A percentile compares a stretch with the other conserved stretches of the same genome.
phyloP scores from a whole-genome alignment of 2,888 invertebrate species.

The Sturmia bella region DNA sequence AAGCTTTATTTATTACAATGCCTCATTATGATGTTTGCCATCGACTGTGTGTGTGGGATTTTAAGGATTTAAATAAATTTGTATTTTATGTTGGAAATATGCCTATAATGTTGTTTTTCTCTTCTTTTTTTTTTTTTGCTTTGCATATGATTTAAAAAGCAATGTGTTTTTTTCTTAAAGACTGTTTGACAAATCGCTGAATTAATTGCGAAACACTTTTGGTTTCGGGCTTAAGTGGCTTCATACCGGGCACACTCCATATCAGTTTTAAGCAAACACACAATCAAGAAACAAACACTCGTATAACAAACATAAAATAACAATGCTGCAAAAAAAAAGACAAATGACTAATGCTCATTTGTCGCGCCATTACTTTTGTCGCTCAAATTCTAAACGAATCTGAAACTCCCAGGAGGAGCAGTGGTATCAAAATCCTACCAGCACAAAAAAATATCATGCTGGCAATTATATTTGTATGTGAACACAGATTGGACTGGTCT shows the following conservation, averaged over 20 bases:
- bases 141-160: conserved; percentile 23
- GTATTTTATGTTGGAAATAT: conserved; percentile 43
- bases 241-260: conserved; percentile 59
- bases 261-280: conserved; percentile 24
- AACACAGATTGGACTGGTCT: too few relatives aligned
- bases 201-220: conserved; percentile 73
- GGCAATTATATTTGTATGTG: too few relatives aligned
- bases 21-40: conserved; percentile 45
- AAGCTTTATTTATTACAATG: conserved; percentile 61
- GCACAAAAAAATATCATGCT: too few relatives aligned
- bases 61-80: conserved; percentile 63
- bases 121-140: too few relatives aligned
- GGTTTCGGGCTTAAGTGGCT: conserved; percentile 64
- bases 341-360: conserved; percentile 69
- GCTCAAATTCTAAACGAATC: neutral
- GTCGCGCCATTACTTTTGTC: conserved; percentile 55
- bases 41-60: conserved; percentile 60
- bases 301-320: too few relatives aligned
- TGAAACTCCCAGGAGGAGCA: too few relatives aligned
- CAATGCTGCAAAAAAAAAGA: conserved; percentile 49
- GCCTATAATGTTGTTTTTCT: too few relatives aligned
- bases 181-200: conserved; percentile 71
- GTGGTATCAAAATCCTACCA: too few relatives aligned
- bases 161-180: conserved; percentile 59
- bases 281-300: neutral